phyloP scores from a whole-genome alignment of 2,113 vertebrate species.

The Oreochromis niloticus region DNA sequence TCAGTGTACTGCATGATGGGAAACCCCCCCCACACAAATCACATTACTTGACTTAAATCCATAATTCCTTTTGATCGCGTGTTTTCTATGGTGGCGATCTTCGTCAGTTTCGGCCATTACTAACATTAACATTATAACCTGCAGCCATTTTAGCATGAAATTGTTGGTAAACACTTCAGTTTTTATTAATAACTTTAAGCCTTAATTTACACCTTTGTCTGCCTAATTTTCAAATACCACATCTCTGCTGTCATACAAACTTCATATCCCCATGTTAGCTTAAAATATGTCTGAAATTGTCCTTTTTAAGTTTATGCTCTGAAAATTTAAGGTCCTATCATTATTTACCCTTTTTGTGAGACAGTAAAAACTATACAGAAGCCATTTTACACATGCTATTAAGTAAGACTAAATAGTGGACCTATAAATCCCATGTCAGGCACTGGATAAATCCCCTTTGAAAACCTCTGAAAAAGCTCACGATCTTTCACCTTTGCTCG shows the following conservation, averaged over 20 bases:
- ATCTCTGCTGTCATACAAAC: not conserved
- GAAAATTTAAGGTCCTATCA: not conserved
- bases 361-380: not conserved
- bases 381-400: not conserved
- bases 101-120: not conserved
- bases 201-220: not conserved
- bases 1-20: not conserved
- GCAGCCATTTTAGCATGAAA: not conserved
- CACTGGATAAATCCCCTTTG: not conserved
- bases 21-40: not conserved
- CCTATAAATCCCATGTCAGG: not conserved
- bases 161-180: not conserved
- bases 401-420: not conserved
- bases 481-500: slow-evolving; percentile 36
- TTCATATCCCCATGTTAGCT: not conserved
- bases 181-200: not conserved
- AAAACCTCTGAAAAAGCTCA: not conserved
- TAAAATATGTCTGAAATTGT: not conserved
- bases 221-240: not conserved
- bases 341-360: not conserved
- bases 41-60: not conserved
- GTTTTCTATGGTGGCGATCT: not conserved
- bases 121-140: not conserved
- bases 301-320: not conserved
- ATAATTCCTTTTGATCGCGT: not conserved